Percentiles rank a stretch among this genome's conserved stretches.
phyloP scores from a whole-genome alignment of 2,797 vertebrate species.

The Picus viridis region DNA sequence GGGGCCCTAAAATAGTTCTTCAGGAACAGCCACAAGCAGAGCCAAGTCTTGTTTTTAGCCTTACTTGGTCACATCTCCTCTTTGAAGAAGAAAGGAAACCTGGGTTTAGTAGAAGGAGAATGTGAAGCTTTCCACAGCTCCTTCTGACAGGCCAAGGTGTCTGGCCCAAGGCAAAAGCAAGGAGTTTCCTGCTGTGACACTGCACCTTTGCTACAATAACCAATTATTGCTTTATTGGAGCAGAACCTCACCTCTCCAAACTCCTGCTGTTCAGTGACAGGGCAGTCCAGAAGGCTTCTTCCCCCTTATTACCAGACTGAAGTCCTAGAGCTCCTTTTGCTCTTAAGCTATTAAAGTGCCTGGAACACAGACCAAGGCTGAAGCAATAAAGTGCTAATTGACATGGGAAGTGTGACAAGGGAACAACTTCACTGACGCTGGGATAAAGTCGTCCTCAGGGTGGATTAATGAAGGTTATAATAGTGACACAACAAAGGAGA shows the following conservation, averaged over 20 bases:
- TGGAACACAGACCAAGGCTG: constrained; percentile 42
- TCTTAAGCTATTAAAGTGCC: constrained; percentile 49
- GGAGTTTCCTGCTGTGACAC: constrained; percentile 41
- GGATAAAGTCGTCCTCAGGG: neutral
- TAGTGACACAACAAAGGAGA: neutral
- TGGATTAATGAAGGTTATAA: constrained; percentile 1
- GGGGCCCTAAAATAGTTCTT: constrained; percentile 35
- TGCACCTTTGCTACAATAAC: constrained; percentile 46
- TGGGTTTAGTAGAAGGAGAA: neutral
- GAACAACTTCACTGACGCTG: constrained; percentile 16
- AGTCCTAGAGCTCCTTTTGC: constrained; percentile 34
- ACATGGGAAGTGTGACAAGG: constrained; percentile 18
- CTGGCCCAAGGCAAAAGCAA: constrained; percentile 63
- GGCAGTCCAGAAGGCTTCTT: constrained; percentile 18
- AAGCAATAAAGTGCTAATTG: constrained; percentile 74
- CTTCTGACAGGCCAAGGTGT: neutral
- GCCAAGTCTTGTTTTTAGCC: neutral
- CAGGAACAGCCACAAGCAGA: constrained; percentile 12
- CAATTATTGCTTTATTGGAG: constrained; percentile 70
- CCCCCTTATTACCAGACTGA: neutral
- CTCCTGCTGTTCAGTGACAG: constrained; percentile 24
- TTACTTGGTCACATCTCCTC: neutral
- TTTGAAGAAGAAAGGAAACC: neutral
- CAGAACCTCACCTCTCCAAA: neutral
- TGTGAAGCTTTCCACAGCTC: constrained; percentile 17